These are phyloP conservation scores for Meiosimyza platycephala DNA, from an alignment of 2,888 invertebrate genomes.

Conservation along the genomic window DNA sequence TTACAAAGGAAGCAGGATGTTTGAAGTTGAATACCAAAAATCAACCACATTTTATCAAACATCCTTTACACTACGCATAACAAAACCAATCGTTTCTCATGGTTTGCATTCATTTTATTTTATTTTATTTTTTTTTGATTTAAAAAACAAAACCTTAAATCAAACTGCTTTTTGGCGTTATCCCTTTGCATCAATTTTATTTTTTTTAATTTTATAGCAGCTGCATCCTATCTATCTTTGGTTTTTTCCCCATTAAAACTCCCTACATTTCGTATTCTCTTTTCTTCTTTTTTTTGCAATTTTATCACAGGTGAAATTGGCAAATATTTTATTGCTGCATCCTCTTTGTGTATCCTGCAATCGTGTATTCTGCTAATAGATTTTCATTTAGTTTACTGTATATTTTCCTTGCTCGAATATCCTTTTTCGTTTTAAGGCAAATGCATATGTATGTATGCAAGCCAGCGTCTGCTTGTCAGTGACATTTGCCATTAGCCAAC, in stretches of 20 bases:
- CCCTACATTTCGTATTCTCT: not conserved
- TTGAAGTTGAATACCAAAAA: too few relatives aligned
- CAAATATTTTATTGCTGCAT: conserved; percentile 9
- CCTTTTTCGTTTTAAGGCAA: too few relatives aligned
- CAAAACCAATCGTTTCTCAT: too few relatives aligned
- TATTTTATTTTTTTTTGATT: too few relatives aligned
- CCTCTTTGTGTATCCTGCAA: not conserved
- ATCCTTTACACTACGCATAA: too few relatives aligned
- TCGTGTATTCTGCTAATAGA: conserved; percentile 5
- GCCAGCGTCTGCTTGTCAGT: not conserved
- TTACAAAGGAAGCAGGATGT: too few relatives aligned
- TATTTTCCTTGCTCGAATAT: too few relatives aligned
- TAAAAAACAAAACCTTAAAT: too few relatives aligned
- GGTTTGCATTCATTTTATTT: too few relatives aligned
- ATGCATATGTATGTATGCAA: too few relatives aligned
- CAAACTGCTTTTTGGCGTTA: not conserved
- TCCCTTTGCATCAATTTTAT: not conserved
- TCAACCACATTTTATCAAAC: too few relatives aligned
- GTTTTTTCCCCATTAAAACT: not conserved
- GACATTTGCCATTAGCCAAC: not conserved
- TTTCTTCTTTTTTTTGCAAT: not conserved
- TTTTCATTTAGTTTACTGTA: not conserved
- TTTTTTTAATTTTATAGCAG: not conserved
- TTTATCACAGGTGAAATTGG: conserved; percentile 14
- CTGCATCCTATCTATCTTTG: not conserved